Evolutionary conservation across 2,888 invertebrate species (phyloP).

Genomic region (Apamea monoglypha): DNA sequence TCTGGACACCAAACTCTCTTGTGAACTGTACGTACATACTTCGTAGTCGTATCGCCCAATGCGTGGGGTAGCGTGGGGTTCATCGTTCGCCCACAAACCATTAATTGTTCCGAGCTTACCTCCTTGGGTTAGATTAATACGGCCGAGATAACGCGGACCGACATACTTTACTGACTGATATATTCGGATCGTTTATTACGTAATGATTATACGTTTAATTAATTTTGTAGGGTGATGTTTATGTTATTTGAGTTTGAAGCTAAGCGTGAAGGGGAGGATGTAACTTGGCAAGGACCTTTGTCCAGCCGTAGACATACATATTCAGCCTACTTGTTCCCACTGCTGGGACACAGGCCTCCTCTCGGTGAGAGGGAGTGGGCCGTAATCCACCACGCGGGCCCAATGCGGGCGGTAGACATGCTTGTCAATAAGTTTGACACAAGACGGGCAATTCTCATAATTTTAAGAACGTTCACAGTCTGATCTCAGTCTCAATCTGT

Average conservation of each 20-base stretch:
- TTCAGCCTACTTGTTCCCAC: no score
- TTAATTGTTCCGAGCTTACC: conserved; percentile 71
- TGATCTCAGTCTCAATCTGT: not conserved
- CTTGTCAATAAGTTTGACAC: not conserved
- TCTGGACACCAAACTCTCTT: not conserved
- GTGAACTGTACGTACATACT: conserved; percentile 9
- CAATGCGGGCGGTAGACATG: no score
- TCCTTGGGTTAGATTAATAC: conserved; percentile 71
- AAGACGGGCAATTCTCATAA: not conserved
- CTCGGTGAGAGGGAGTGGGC: no score
- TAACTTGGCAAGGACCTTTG: not conserved
- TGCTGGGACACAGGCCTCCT: no score
- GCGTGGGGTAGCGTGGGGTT: not conserved
- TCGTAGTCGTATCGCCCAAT: conserved; percentile 3
- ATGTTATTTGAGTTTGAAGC: not conserved
- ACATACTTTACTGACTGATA: conserved; percentile 47
- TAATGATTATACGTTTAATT: conserved; percentile 36
- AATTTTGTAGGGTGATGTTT: conserved; percentile 5
- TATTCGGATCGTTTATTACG: conserved; percentile 27
- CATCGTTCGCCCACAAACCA: conserved; percentile 66
- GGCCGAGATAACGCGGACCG: conserved; percentile 60
- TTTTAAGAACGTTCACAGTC: not conserved
- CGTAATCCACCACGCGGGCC: no score
- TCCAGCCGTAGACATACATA: not conserved
- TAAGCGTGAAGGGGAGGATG: not conserved